Conservation (phyloP, 2,797 vertebrate species). For the Tolypeutes matacus region DNA sequence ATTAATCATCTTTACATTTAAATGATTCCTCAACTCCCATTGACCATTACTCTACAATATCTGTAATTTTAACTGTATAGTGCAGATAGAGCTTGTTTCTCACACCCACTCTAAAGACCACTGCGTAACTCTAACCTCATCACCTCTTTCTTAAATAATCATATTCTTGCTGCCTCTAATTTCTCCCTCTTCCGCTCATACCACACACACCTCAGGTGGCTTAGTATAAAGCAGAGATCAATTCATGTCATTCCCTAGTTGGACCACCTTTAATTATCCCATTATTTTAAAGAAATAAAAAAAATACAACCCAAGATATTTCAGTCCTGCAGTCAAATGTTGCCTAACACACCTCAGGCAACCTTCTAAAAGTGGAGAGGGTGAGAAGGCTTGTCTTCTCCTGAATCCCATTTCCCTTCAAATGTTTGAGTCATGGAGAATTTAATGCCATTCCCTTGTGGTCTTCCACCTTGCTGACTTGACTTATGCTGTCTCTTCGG, state of each 20-base stretch:
- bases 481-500: not conserved
- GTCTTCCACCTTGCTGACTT: not conserved
- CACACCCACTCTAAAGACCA: not conserved
- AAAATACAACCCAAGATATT: not conserved
- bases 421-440: not conserved
- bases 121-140: not conserved
- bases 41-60: not conserved
- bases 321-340: slow-evolving; percentile 9
- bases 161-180: not conserved
- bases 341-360: slow-evolving; percentile 13
- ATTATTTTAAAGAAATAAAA: not conserved
- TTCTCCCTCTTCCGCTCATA: not conserved
- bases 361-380: not conserved
- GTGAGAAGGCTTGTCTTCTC: not conserved
- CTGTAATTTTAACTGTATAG: not conserved
- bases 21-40: not conserved
- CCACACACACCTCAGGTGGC: not conserved
- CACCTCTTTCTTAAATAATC: not conserved
- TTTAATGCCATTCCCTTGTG: not conserved
- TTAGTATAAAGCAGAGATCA: not conserved
- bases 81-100: not conserved
- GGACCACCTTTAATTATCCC: not conserved
- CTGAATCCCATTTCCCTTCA: not conserved
- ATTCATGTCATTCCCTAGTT: not conserved
- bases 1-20: not conserved